Conservation (phyloP, 2,113 vertebrate genomes). For the Gallinago jamesoni region DNA sequence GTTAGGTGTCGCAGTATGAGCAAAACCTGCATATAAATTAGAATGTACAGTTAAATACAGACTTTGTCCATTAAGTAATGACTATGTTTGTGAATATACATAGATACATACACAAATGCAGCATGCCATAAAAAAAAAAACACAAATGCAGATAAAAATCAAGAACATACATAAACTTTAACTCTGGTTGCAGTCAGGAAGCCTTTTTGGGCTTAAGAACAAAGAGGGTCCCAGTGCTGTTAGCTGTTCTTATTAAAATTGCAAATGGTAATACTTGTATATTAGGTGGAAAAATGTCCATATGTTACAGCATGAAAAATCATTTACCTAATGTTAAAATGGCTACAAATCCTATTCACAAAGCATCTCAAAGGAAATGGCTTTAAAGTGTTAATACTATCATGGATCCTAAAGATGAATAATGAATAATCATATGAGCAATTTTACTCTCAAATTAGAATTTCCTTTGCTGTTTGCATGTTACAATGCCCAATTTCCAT, state of each 20-base stretch:
- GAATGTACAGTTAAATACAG: background rate
- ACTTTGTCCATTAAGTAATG: background rate
- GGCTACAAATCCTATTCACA: background rate
- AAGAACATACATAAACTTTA: background rate
- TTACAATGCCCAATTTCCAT: background rate
- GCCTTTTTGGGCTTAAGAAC: background rate
- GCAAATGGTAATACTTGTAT: background rate
- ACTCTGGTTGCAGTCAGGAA: background rate
- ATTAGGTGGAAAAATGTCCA: background rate
- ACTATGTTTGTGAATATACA: rapidly evolving
- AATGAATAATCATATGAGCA: background rate
- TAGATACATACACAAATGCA: background rate
- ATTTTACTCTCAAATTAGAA: background rate
- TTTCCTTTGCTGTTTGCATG: background rate
- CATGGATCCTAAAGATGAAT: background rate
- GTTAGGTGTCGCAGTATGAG: conserved; percentile 62
- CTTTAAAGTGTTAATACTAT: background rate
- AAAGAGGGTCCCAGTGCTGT: background rate
- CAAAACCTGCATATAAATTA: conserved; percentile 63
- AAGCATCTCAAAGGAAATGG: background rate
- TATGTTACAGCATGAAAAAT: background rate
- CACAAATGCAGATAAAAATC: background rate
- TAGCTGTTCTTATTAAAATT: background rate
- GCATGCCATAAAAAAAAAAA: background rate
- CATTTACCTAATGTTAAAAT: background rate